Evolutionary conservation across 2,888 invertebrate genomes (phyloP).

Genomic region (Drosophila putrida): DNA sequence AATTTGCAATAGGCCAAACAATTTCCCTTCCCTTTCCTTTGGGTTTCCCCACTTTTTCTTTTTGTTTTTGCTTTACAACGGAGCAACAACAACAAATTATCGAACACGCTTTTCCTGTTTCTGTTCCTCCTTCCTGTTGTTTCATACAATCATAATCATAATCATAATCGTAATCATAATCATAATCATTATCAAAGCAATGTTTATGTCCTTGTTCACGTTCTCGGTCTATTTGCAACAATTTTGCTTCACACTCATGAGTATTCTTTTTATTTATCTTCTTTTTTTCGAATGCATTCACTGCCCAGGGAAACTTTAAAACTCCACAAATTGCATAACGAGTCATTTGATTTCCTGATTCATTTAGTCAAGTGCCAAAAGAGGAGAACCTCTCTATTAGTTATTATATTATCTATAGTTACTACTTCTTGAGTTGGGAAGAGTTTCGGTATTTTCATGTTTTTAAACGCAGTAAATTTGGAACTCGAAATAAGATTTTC

Average conservation of each 20-base stretch:
- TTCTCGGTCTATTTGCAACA: slow-evolving; percentile 6
- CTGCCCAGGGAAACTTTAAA: slow-evolving; percentile 20
- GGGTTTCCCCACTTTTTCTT: neutral
- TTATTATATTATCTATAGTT: no score
- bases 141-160: slow-evolving; percentile 68
- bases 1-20: slow-evolving; percentile 80
- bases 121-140: slow-evolving; percentile 8
- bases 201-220: slow-evolving; percentile 54
- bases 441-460: no score
- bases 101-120: slow-evolving; percentile 47
- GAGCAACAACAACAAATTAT: slow-evolving; percentile 68
- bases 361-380: slow-evolving; percentile 1
- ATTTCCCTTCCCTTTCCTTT: slow-evolving; percentile 21
- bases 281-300: slow-evolving; percentile 15
- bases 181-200: slow-evolving; percentile 72
- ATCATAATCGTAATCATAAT: slow-evolving; percentile 44
- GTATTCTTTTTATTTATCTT: neutral
- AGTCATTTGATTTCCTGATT: slow-evolving; percentile 1
- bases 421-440: neutral
- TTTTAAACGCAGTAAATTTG: no score
- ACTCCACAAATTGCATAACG: slow-evolving; percentile 9
- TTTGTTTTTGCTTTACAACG: slow-evolving; percentile 39
- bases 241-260: slow-evolving; percentile 18
- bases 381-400: neutral
- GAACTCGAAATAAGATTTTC: no score